Base-by-base conservation (phyloP, 2,113 vertebrate species). In the Pygoscelis adeliae region DNA sequence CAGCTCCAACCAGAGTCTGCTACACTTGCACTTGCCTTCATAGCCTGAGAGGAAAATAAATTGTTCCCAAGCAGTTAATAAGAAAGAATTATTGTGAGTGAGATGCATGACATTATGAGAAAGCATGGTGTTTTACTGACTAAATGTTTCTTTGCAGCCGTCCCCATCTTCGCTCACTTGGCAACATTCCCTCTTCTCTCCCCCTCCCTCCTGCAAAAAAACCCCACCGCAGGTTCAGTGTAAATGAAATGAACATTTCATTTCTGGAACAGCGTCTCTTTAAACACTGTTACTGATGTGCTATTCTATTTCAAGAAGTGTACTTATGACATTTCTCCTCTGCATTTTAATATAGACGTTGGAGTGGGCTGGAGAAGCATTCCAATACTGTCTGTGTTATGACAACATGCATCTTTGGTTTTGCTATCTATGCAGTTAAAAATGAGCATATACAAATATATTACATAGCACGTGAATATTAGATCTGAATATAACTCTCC, bases 1-100 rank as follows among this genome's bases (percentile, higher is more conserved):
- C 99, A 99, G 99, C 98, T 98, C 95, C 96, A 93, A 93, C 98
- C 99, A 99, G 99, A 99, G 98, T 98, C 98, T 96, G 98, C 98
- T 97, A 98, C 97, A 97, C 99, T 99, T 97, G 95, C 98, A 98
- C 93, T 98, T 97, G 98, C 98, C 98, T 99, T 98, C 98, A 96
- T 98, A 97, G 99, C 99, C 99, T 98, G 96, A 99, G 99, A 99
- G 99, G 98, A 99, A 99, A 99, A 99, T 99, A 99, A 99, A 99
- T 99, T 99, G 99, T 98, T 98, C 98, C 98, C 98, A 98, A 98
- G 98, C 98, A 99, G 98, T 99, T 99, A 99, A 99, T 99, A 99
- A 99, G 99, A 99, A 99, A 99, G 98, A 99, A 98, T 99, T 99
- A 98, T 98, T 98, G 98, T 98, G 98, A 98, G 97, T 95, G 98